Percentiles rank a stretch among this genome's conserved stretches.
Evolutionary conservation across 2,113 vertebrate species (phyloP).

Genomic region (Chloroceryle aenea): DNA sequence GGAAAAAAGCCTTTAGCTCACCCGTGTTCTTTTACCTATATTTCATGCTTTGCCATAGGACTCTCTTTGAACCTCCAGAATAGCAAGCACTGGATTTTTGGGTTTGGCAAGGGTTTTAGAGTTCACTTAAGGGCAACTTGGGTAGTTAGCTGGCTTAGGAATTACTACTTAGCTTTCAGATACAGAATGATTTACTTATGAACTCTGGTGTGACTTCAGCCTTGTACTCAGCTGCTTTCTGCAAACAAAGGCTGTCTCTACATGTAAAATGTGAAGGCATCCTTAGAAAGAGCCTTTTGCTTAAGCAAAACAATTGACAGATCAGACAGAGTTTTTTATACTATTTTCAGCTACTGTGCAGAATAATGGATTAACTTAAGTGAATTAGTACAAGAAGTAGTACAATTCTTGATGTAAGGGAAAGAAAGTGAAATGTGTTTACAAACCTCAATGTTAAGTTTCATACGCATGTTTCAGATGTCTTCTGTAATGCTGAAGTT

Average conservation of each 20-base stretch:
- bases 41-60: background rate
- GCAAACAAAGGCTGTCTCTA: background rate
- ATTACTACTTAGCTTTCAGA: slow-evolving; percentile 53
- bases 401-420: background rate
- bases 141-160: slow-evolving; percentile 50
- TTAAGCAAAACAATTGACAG: background rate
- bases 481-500: slow-evolving; percentile 35
- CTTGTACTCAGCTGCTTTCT: background rate
- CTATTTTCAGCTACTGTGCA: background rate
- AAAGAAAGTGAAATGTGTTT: background rate
- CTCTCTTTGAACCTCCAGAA: background rate
- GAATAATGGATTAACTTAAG: background rate
- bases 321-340: background rate
- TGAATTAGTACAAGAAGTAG: background rate
- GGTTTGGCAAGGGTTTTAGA: background rate
- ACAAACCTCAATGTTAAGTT: background rate
- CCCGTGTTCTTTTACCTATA: background rate
- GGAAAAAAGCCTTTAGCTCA: background rate
- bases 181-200: slow-evolving; percentile 52
- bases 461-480: background rate
- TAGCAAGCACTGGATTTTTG: background rate
- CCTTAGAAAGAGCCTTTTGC: background rate
- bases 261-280: background rate
- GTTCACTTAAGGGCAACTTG: slow-evolving; percentile 22
- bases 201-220: slow-evolving; percentile 25